These are phyloP conservation scores for Limnephilus marmoratus DNA, from an alignment of 2,888 invertebrate genomes.

Conservation along the genomic window DNA sequence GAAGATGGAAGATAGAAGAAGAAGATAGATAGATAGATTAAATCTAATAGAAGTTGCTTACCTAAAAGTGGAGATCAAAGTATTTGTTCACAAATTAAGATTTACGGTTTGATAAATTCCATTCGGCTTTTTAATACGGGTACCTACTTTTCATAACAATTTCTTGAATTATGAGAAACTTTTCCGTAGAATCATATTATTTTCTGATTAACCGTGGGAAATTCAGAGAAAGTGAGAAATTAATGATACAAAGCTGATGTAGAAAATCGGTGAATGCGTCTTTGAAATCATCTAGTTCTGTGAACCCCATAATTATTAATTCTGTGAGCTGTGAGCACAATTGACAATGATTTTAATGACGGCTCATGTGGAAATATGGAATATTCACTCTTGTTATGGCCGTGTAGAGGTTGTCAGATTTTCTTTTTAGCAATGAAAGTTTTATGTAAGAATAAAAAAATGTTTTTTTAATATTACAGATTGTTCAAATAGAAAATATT, in stretches of 20 bases:
- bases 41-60: too few species aligned
- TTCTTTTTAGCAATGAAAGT: too few species aligned
- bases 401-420: too few species aligned
- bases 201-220: background rate
- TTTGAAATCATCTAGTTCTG: background rate
- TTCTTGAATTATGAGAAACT: slow-evolving; percentile 3
- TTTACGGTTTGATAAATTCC: background rate
- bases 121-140: background rate
- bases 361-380: background rate
- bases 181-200: background rate
- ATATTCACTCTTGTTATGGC: background rate
- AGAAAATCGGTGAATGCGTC: background rate
- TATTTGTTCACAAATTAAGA: background rate
- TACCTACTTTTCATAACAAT: background rate
- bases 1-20: too few species aligned
- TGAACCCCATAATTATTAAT: background rate
- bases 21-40: too few species aligned
- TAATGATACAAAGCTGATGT: background rate
- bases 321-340: background rate
- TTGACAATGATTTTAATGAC: background rate
- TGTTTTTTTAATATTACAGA: background rate
- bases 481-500: background rate
- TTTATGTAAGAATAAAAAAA: too few species aligned
- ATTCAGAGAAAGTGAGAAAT: background rate
- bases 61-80: background rate